Conservation (phyloP, 2,113 vertebrate species). For the Thunnus thynnus region DNA sequence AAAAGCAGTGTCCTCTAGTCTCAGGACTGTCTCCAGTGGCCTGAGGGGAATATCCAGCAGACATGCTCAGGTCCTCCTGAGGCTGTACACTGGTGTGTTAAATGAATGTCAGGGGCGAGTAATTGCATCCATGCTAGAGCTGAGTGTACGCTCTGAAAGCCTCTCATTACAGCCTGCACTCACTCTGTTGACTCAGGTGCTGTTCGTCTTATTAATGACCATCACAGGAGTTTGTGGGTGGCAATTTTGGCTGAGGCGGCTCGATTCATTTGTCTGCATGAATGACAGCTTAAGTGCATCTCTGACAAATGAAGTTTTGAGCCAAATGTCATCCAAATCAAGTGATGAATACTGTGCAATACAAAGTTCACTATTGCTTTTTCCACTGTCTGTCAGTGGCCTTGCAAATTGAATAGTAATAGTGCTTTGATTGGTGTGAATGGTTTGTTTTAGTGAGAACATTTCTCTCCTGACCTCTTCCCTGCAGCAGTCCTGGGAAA, state of each 20-base stretch:
- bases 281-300: slow-evolving; percentile 53
- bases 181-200: slow-evolving; percentile 82
- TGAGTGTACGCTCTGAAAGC: slow-evolving; percentile 54
- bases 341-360: slow-evolving; percentile 23
- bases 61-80: not conserved
- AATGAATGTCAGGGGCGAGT: slow-evolving; percentile 59
- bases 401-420: slow-evolving; percentile 36
- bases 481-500: slow-evolving; percentile 30
- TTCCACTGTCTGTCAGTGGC: not conserved
- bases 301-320: slow-evolving; percentile 21
- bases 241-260: slow-evolving; percentile 39
- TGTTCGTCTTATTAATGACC: slow-evolving; percentile 63
- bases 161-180: slow-evolving; percentile 58
- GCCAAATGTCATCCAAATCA: slow-evolving; percentile 33
- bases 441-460: slow-evolving; percentile 11
- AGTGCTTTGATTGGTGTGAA: slow-evolving; percentile 46
- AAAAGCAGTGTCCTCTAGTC: too few species aligned
- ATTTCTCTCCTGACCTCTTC: slow-evolving; percentile 20
- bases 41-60: slow-evolving; percentile 1
- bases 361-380: slow-evolving; percentile 15
- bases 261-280: slow-evolving; percentile 61
- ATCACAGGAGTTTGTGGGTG: slow-evolving; percentile 66
- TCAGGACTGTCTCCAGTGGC: not conserved
- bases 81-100: slow-evolving; percentile 39
- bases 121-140: slow-evolving; percentile 68